These are phyloP conservation scores for Intellagama lesueurii DNA, from an alignment of 2,797 vertebrate species.

Conservation along the genomic window DNA sequence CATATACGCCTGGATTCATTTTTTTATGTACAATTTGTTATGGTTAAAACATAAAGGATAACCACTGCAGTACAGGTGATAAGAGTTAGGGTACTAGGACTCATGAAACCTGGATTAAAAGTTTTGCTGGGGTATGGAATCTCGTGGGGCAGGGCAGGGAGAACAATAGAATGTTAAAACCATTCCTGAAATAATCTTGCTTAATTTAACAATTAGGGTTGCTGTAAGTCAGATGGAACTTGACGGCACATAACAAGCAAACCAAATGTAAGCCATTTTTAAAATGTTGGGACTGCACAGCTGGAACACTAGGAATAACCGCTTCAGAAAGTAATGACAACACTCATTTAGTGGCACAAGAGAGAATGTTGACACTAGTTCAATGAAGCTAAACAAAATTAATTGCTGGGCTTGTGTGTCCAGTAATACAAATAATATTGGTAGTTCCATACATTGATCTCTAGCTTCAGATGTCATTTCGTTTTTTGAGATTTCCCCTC, in stretches of 20 bases:
- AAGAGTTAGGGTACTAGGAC: too few species aligned
- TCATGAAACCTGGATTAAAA: background rate
- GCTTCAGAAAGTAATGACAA: constrained; percentile 18
- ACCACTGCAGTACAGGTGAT: too few species aligned
- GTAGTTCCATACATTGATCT: constrained; percentile 19
- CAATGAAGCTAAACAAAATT: constrained; percentile 1
- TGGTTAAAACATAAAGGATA: too few species aligned
- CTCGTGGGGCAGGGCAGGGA: too few species aligned
- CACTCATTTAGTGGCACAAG: background rate
- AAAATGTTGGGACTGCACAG: background rate
- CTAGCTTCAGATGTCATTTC: constrained; percentile 5
- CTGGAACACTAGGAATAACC: constrained; percentile 13
- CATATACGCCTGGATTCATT: constrained; percentile 9
- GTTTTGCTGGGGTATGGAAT: too few species aligned
- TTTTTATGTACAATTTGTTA: constrained; percentile 30
- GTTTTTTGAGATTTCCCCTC: constrained; percentile 17
- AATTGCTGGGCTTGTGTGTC: background rate
- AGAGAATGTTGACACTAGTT: background rate
- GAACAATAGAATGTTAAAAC: too few species aligned
- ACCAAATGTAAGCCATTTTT: constrained; percentile 37
- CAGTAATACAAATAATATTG: constrained; percentile 4
- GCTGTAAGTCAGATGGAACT: too few species aligned
- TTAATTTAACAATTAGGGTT: too few species aligned
- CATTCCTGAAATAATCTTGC: too few species aligned
- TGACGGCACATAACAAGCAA: too few species aligned